Conservation (phyloP, 2,888 invertebrate genomes). For the Eristalis tenax region DNA sequence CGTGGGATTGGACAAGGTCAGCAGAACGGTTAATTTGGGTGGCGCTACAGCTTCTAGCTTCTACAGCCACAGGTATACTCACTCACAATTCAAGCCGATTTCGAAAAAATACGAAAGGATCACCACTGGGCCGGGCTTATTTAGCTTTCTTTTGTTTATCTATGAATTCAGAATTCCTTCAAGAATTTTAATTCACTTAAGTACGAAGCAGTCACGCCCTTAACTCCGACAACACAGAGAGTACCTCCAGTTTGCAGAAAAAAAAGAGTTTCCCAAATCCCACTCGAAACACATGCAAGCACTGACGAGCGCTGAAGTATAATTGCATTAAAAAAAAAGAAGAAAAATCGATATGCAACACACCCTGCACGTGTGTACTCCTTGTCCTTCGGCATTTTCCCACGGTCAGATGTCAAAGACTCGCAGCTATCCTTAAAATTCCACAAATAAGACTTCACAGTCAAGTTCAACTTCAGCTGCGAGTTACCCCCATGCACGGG, state of each 20-base stretch:
- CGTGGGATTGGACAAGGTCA: no score
- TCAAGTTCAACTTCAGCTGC: slow-evolving; percentile 56
- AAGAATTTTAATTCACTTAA: no score
- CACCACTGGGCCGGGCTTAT: no score
- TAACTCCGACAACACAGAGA: not conserved
- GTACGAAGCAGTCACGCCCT: not conserved
- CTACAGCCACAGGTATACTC: no score
- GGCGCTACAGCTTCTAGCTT: no score
- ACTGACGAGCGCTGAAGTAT: not conserved
- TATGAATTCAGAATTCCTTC: no score
- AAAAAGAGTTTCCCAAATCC: not conserved
- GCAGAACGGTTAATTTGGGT: no score
- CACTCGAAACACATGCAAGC: not conserved
- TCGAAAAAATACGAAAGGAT: no score
- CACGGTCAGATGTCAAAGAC: not conserved
- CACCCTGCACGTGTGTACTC: not conserved
- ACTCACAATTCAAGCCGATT: no score
- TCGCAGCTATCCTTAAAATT: slow-evolving; percentile 18
- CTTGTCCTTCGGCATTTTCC: not conserved
- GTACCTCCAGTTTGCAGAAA: not conserved
- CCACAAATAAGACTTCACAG: slow-evolving; percentile 34
- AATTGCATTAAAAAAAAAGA: not conserved
- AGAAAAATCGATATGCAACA: not conserved
- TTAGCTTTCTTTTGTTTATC: no score
- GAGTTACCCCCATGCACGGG: not conserved